Conservation (phyloP, 2,797 vertebrate genomes). For the Lerista edwardsae region DNA sequence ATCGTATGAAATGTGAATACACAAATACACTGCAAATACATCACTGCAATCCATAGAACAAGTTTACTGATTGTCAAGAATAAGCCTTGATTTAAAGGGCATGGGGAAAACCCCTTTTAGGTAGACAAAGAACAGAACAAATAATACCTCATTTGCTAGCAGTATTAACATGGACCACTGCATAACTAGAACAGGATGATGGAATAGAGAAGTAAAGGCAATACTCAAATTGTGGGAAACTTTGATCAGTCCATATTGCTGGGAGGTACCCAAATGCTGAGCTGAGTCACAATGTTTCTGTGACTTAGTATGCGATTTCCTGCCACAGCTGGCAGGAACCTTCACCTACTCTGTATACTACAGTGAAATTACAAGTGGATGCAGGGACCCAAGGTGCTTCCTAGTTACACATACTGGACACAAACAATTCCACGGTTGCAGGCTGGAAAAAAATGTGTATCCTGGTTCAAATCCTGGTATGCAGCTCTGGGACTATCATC, state of each 20-base stretch:
- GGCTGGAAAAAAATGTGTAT: not conserved
- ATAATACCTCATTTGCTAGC: conserved; percentile 4
- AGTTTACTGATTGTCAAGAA: conserved; percentile 14
- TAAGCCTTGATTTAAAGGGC: conserved; percentile 5
- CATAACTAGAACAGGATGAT: not conserved
- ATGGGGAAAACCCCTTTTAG: not conserved
- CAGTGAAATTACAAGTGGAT: too few species aligned
- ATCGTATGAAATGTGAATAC: too few species aligned
- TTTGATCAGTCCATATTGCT: not conserved
- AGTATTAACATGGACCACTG: not conserved
- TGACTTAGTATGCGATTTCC: not conserved
- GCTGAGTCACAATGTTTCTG: not conserved
- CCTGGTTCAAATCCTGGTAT: too few species aligned
- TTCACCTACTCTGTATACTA: not conserved
- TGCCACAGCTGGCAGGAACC: not conserved
- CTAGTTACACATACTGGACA: not conserved
- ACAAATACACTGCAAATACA: too few species aligned
- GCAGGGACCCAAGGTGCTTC: not conserved
- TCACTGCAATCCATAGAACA: not conserved
- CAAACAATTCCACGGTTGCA: not conserved
- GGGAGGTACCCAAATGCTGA: not conserved
- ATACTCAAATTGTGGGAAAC: not conserved
- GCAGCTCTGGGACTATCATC: not conserved
- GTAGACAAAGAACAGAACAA: not conserved
- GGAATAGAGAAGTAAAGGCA: not conserved